Conservation (phyloP, 2,888 invertebrate genomes). For the Spodoptera picta region DNA sequence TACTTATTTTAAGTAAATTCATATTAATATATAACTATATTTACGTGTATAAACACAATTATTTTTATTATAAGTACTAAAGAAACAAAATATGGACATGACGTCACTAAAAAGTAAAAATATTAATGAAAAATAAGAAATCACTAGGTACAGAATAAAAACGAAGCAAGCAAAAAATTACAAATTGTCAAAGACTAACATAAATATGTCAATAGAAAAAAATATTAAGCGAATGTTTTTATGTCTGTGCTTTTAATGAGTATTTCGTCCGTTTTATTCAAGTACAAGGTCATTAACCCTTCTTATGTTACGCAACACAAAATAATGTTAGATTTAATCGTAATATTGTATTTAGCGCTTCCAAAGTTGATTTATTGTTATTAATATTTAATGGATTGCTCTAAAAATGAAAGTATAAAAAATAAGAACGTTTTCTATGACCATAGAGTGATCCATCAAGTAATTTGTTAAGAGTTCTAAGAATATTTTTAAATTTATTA, state of each 20-base stretch:
- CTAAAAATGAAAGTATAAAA: conserved; percentile 15
- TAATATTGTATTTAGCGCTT: conserved; percentile 62
- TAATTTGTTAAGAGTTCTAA: conserved; percentile 45
- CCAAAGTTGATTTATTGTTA: conserved; percentile 58
- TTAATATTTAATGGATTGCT: conserved; percentile 34
- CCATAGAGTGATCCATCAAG: conserved; percentile 35
- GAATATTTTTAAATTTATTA: conserved; percentile 49
- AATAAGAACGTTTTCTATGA: conserved; percentile 23
- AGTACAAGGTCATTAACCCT: conserved; percentile 32
- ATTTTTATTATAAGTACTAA: too few species aligned
- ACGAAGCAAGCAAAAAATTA: too few species aligned
- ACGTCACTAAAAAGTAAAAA: too few species aligned
- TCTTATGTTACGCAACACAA: conserved; percentile 29
- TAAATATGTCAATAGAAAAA: conserved; percentile 2
- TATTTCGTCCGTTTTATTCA: conserved; percentile 51
- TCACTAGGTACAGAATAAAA: too few species aligned
- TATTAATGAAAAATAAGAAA: too few species aligned
- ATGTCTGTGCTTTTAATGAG: conserved; percentile 47
- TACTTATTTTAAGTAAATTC: too few species aligned
- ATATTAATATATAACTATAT: too few species aligned
- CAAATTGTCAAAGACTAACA: conserved; percentile 14
- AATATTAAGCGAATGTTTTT: conserved; percentile 24
- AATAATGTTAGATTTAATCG: conserved; percentile 29
- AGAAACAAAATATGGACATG: too few species aligned
- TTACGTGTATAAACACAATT: too few species aligned